Conservation (phyloP, 2,797 vertebrate species). For the Cheirogaleus major region DNA sequence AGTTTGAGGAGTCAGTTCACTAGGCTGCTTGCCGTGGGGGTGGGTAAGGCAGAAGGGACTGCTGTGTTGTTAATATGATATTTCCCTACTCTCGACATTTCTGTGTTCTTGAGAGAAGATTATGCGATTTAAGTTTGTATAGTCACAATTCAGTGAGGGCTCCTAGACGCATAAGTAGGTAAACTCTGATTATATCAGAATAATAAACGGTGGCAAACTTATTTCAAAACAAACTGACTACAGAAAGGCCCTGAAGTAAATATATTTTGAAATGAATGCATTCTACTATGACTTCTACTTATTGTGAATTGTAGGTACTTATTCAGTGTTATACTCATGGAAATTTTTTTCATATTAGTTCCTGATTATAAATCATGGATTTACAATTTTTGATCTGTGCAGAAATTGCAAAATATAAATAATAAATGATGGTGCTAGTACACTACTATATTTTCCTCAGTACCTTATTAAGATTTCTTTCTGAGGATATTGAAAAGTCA, state of each 20-base stretch:
- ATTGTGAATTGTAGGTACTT: constrained; percentile 26
- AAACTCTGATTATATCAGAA: constrained; percentile 64
- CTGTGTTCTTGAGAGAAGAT: constrained; percentile 65
- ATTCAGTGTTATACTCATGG: neutral
- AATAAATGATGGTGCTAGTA: constrained; percentile 18
- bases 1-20: constrained; percentile 6
- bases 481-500: constrained; percentile 15
- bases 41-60: neutral
- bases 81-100: constrained; percentile 61
- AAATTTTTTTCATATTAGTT: constrained; percentile 44
- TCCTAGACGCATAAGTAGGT: constrained; percentile 65
- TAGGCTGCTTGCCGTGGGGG: neutral
- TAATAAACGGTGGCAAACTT: constrained; percentile 64
- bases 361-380: constrained; percentile 46
- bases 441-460: neutral
- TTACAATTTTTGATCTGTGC: constrained; percentile 49
- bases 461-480: constrained; percentile 13
- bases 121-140: constrained; percentile 66
- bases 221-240: constrained; percentile 50
- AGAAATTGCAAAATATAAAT: constrained; percentile 55
- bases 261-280: constrained; percentile 48
- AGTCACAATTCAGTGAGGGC: constrained; percentile 66
- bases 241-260: constrained; percentile 46
- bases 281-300: constrained; percentile 14
- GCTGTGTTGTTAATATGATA: constrained; percentile 60